Evolutionary conservation across 1,140 invertebrate genomes (phyloP).

Genomic region (Apis cerana): DNA sequence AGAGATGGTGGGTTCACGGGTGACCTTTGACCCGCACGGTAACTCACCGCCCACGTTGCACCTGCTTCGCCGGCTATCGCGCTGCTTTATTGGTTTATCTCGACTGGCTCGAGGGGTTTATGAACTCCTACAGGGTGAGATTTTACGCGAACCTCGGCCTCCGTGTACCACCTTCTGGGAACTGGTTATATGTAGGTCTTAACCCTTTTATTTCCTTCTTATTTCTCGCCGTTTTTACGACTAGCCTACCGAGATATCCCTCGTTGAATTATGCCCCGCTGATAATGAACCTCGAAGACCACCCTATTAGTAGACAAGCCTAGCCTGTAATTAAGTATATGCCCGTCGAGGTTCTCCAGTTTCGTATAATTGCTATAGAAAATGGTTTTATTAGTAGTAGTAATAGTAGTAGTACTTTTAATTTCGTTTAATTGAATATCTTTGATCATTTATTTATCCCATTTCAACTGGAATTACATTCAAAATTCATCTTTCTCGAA

Average conservation of each 20-base stretch:
- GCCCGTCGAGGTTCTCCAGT: neutral
- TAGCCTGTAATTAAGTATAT: neutral
- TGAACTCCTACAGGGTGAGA: constrained; percentile 61
- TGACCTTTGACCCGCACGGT: constrained; percentile 76
- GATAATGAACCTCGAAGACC: constrained; percentile 1
- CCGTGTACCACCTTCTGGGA: constrained; percentile 55
- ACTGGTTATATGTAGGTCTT: constrained; percentile 39
- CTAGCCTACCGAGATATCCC: neutral
- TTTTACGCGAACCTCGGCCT: constrained; percentile 70
- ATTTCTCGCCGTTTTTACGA: constrained; percentile 28
- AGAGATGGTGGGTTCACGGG: constrained; percentile 65
- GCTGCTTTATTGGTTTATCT: constrained; percentile 78
- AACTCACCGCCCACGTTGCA: constrained; percentile 80
- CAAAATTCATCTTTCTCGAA: too few relatives aligned
- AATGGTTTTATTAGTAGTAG: neutral
- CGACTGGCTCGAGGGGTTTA: constrained; percentile 58
- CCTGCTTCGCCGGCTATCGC: constrained; percentile 73
- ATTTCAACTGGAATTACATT: too few relatives aligned
- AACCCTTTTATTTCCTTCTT: constrained; percentile 34
- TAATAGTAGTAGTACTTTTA: neutral
- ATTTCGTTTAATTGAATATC: neutral
- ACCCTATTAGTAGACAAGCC: constrained; percentile 1
- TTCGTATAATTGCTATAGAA: neutral
- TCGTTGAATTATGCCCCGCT: neutral
- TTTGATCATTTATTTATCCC: too few relatives aligned